Evolutionary conservation across 2,888 invertebrate genomes (phyloP), one percentile per base, ranked within the genome.

Genomic region (Macrosiphum euphorbiae): DNA sequence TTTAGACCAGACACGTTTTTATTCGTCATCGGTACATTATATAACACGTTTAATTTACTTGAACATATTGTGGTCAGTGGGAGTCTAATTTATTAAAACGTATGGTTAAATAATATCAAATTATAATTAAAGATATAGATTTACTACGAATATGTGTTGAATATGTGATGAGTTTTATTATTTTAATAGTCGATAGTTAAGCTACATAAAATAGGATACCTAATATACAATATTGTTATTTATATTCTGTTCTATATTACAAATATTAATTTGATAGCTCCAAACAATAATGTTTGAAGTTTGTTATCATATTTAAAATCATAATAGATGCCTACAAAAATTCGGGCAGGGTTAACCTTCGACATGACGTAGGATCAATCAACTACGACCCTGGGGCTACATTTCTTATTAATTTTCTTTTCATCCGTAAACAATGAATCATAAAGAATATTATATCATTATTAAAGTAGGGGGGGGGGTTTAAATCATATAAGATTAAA

Each of bases 381-480:
- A 55, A 91, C 20, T 91, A 84, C 55, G 91, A 41, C 84, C 91
- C 28, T 91, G 84, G 44, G 52, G 91, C 52, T 26, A 55, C 41
- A 91, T 91, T 84, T 84, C 84, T 91, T 84, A 91, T 91, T 84
- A 20, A 28, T 52, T 91, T 44, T 91, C 84, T 91, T 91, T 91
- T 55, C 55, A 55, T 91, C 84, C 41, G 28, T 50, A 55, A 85
- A 91, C 84, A 85, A 91, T 91, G 91, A 85, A 55, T 85, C 35
- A 41, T 35, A 44, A 26, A 55, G 52, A 91, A 91, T 55, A 90
- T n/a, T 44, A 84, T n/a, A 35, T 20, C 35, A 78, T 78, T 78
- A 67, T 78, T 52, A 41, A 0, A 84, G 61, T 78, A 5, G 50
- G 7, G 50, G 7, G n/a, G 24, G 50, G 52, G 7, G 20, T 61